Base-by-base conservation (phyloP, 2,113 vertebrate genomes). In the Cheirogaleus medius region DNA sequence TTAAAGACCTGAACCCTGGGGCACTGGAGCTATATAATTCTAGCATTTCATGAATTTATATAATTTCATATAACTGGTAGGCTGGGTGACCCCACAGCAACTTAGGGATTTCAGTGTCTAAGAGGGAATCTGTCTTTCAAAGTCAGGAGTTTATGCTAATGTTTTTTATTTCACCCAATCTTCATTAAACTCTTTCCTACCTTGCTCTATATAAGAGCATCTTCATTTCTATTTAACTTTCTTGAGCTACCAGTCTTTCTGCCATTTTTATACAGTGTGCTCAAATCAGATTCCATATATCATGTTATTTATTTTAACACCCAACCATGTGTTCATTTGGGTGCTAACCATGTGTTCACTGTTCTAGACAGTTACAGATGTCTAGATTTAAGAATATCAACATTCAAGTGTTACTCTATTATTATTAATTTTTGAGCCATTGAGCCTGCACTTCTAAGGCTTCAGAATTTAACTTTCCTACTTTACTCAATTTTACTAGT, bases 401-500 rank as follows among this genome's bases (percentile, higher is more conserved):
- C 89, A 91, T 95, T 95, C 87, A 91, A 81, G 56, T 91, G 83
- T 93, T 87, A 80, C 73, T 93, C 34, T 60, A 27, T 77, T 97
- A 71, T 87, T 82, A 52, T 83, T 93, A 84, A 56, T 95, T 92
- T 96, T 93, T 94, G 86, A 96, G 44, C 80, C 96, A 90, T 71
- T 94, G 92, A 96, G 64, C 71, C 64, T 90, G 25, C 54, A 93
- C 93, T 89, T 93, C 96, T 83, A 86, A 93, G 66, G 37, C 95
- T 95, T 95, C 0, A 0, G 74, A 94, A 96, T 91, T 95, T 93
- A 97, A 80, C 73, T 96, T 95, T 91, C 83, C 76, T 81, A 66
- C 93, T 95, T 91, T 76, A 90, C 83, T 97, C 87, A 92, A 6
- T 98, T 97, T 93, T 96, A 64, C 78, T 83, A 91, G 95, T 91